Base-by-base conservation (phyloP, 2,888 invertebrate genomes). In the Onthophagus sagittarius region DNA sequence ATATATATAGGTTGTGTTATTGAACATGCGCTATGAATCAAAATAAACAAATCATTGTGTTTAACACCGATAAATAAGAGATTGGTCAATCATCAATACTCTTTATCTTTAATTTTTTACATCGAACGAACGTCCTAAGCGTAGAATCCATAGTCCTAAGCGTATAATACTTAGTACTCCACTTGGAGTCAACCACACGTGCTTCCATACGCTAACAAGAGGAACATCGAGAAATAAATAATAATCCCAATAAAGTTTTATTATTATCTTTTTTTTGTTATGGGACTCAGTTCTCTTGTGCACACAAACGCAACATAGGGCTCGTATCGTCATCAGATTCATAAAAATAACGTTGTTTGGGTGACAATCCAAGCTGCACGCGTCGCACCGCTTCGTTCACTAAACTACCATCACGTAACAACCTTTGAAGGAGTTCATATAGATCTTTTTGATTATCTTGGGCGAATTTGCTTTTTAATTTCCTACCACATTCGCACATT, bases 381-480 rank as follows among this genome's bases (percentile, higher is more conserved):
- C 90, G 86, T 78, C 90, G 88, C 31, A 90, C 90, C 64, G 90
- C 89, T 80, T 90, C 89, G 79, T 89, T 89, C 76, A 90, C 89
- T 72, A 91, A 84, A 79, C 89, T 88, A 69, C 90, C 90, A 77
- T 89, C 88, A 72, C 89, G 86, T 39, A 91, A 82, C 31, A 91
- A 82, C 75, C 88, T 88, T 79, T 90, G 89, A 63, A 91, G 84
- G 77, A 90, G 84, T 82, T 90, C 90, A 82, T 90, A 91, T 0
- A 91, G 90, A 82, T 91, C 90, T 76, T 90, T 88, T 72, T 85
- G 84, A 63, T 79, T 77, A 71, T 82, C 80, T 72, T 84, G 82
- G 77, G 83, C 82, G 73, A 81, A 81, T 76, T 80, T 79, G 71
- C 78, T 77, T 77, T 79, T 77, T 77, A 80, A 78, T 77, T 82